These are phyloP conservation scores for Falco columbarius DNA, from an alignment of 2,797 vertebrate species.

Conservation along the genomic window DNA sequence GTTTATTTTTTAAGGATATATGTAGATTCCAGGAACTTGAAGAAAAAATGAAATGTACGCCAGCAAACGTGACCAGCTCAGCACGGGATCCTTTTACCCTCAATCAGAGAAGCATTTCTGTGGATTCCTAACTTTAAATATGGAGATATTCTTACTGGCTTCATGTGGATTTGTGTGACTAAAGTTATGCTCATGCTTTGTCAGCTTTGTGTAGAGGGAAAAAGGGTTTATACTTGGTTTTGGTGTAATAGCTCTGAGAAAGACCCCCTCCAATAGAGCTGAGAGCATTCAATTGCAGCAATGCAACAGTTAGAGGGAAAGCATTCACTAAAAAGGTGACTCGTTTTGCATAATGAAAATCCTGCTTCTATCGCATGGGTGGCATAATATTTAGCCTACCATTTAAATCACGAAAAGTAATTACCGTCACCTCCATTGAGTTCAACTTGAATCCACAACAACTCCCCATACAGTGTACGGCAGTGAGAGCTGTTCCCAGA, in stretches of 20 bases:
- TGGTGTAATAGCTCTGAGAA: background rate
- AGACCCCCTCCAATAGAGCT: background rate
- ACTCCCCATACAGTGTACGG: constrained; percentile 68
- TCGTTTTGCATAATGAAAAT: background rate
- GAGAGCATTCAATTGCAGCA: background rate
- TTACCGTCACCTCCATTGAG: constrained; percentile 81
- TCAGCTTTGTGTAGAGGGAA: background rate
- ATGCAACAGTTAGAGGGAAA: background rate
- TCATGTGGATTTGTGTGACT: background rate
- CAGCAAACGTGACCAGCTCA: background rate
- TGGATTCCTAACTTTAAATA: background rate
- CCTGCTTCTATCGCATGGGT: background rate
- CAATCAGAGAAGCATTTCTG: background rate
- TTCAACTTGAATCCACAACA: constrained; percentile 84
- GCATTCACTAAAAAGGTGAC: background rate
- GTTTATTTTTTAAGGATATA: background rate
- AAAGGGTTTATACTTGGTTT: background rate
- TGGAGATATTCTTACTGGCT: background rate
- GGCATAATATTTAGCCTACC: background rate
- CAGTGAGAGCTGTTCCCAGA: constrained; percentile 79
- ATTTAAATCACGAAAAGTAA: background rate
- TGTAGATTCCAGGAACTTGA: background rate
- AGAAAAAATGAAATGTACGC: background rate
- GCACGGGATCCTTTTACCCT: background rate
- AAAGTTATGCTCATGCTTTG: background rate